A percentile compares a stretch with the other conserved stretches of the same genome.
Evolutionary conservation across 2,113 vertebrate species (phyloP).

Genomic region (Agapornis roseicollis): DNA sequence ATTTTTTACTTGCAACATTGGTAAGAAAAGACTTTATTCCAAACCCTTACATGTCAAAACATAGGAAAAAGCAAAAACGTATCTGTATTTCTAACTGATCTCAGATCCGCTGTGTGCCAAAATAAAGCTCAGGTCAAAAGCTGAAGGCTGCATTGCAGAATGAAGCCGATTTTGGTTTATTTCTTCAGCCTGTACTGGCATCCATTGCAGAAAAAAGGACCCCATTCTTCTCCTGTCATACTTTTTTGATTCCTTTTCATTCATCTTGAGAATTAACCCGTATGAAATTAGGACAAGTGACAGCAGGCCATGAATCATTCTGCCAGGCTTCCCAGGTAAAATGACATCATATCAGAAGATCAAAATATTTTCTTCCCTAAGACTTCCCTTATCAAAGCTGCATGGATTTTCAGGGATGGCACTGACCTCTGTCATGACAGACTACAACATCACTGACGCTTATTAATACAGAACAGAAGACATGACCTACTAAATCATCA

Average conservation of each 20-base stretch:
- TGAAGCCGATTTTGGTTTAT: neutral
- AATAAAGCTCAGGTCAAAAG: neutral
- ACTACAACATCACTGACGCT: neutral
- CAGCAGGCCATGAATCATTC: neutral
- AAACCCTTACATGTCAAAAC: neutral
- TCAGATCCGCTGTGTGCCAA: neutral
- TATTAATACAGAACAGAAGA: slow-evolving; percentile 6
- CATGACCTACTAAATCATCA: neutral
- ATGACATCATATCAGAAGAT: neutral
- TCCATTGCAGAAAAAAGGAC: neutral
- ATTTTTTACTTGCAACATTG: neutral
- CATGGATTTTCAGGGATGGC: neutral
- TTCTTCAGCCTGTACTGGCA: neutral
- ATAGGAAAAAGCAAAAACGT: neutral
- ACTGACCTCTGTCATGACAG: neutral
- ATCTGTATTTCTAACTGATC: neutral
- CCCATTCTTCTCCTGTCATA: rapidly evolving
- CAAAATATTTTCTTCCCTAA: neutral
- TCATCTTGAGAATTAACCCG: neutral
- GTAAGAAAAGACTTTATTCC: neutral
- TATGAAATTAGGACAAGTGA: neutral
- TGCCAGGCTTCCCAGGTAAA: neutral
- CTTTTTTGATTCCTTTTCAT: neutral
- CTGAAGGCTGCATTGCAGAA: neutral
- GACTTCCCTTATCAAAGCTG: neutral